Evolutionary conservation across 2,888 invertebrate species (phyloP).

Genomic region (Sepiola atlantica): DNA sequence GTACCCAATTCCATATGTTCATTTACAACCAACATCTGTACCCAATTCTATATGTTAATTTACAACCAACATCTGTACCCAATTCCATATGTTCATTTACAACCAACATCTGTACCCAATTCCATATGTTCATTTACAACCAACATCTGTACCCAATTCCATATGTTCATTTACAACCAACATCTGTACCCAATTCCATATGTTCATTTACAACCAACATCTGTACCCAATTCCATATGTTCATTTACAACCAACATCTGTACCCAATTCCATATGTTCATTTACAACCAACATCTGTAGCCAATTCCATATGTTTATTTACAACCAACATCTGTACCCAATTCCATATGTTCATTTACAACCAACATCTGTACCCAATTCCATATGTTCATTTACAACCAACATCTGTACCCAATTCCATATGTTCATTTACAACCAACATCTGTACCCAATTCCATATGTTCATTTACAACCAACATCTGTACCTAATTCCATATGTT

Average conservation of each 20-base stretch:
- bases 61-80: background rate
- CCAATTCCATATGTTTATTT: background rate
- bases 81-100: background rate
- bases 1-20: background rate
- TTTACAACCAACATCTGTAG: background rate
- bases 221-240: background rate
- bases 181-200: background rate
- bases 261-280: background rate
- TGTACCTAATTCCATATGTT: background rate
- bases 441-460: background rate
- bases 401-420: background rate
- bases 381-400: no score
- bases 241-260: background rate
- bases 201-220: background rate
- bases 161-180: background rate
- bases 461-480: background rate
- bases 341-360: no score
- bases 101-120: background rate
- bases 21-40: background rate
- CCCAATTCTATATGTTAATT: background rate
- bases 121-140: no score
- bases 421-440: background rate
- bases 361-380: background rate
- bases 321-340: background rate
- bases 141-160: background rate